phyloP scores from a whole-genome alignment of 2,888 invertebrate genomes.

The Amblyteles armatorius region DNA sequence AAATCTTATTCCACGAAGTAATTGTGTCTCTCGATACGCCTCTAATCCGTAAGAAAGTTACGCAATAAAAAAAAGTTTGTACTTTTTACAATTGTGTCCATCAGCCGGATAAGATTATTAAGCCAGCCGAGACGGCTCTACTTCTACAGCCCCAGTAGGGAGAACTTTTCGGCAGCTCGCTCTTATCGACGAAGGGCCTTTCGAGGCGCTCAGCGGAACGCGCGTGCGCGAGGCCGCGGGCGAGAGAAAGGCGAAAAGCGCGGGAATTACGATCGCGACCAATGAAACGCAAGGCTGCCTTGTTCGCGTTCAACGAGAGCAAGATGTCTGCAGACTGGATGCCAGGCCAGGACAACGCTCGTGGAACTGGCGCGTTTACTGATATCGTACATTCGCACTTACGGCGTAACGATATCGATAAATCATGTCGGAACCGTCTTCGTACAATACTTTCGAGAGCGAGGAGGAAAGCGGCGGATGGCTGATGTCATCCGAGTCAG shows the following conservation, averaged over 20 bases:
- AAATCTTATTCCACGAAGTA: too few relatives aligned
- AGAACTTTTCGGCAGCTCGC: neutral
- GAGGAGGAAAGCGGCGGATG: slow-evolving; percentile 53
- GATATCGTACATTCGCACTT: neutral
- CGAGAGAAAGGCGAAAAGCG: neutral
- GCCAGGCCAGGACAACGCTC: slow-evolving; percentile 58
- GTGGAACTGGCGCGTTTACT: slow-evolving; percentile 36
- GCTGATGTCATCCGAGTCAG: slow-evolving; percentile 38
- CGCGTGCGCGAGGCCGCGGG: neutral
- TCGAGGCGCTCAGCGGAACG: neutral
- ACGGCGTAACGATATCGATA: neutral
- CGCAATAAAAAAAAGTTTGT: too few relatives aligned
- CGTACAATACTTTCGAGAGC: slow-evolving; percentile 46
- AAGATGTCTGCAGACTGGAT: slow-evolving; percentile 70
- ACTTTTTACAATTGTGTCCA: too few relatives aligned
- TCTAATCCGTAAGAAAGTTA: too few relatives aligned
- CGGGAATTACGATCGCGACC: slow-evolving; percentile 57
- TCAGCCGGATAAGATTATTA: too few relatives aligned
- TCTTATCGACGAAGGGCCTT: neutral
- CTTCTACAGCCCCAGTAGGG: too few relatives aligned
- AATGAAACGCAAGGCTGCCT: slow-evolving; percentile 57
- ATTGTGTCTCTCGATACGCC: too few relatives aligned
- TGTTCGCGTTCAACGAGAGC: slow-evolving; percentile 46
- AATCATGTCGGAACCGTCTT: slow-evolving; percentile 59
- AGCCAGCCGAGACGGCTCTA: too few relatives aligned